A percentile compares a stretch with the other conserved stretches of the same genome.
phyloP scores from a whole-genome alignment of 2,888 invertebrate species.

The Philereme transversata region DNA sequence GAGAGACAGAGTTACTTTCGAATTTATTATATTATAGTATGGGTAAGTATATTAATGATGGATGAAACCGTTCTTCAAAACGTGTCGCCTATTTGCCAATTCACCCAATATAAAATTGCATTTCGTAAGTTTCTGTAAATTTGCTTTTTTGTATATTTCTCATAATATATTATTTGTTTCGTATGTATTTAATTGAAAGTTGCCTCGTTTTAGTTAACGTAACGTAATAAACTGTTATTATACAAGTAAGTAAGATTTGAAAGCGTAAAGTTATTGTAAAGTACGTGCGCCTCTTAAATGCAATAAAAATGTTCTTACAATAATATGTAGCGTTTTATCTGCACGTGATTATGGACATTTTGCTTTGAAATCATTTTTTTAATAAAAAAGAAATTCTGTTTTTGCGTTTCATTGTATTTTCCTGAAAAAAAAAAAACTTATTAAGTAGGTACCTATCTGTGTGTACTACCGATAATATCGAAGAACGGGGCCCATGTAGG shows the following conservation, averaged over 20 bases:
- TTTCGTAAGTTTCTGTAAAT: too few relatives aligned
- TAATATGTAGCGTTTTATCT: constrained; percentile 71
- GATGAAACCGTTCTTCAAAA: too few relatives aligned
- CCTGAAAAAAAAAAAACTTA: too few relatives aligned
- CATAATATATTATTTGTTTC: neutral
- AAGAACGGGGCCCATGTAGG: too few relatives aligned
- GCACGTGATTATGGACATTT: constrained; percentile 72
- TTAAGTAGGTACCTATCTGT: too few relatives aligned
- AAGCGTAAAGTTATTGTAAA: constrained; percentile 6
- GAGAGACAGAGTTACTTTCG: too few relatives aligned
- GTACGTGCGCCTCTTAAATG: constrained; percentile 26
- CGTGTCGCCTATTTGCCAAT: too few relatives aligned
- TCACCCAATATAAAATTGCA: too few relatives aligned
- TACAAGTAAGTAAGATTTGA: constrained; percentile 14
- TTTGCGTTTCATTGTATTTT: constrained; percentile 37
- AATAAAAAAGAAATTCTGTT: constrained; percentile 69
- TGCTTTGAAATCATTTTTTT: constrained; percentile 81
- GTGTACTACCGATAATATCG: too few relatives aligned
- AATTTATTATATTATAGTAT: too few relatives aligned
- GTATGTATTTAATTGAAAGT: constrained; percentile 1
- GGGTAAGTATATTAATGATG: too few relatives aligned
- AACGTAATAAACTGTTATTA: neutral
- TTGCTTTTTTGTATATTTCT: too few relatives aligned
- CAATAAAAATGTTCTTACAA: constrained; percentile 37
- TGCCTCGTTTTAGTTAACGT: constrained; percentile 6